Conservation (phyloP, 2,797 vertebrate genomes). For the Paramormyrops hopkinsi region DNA sequence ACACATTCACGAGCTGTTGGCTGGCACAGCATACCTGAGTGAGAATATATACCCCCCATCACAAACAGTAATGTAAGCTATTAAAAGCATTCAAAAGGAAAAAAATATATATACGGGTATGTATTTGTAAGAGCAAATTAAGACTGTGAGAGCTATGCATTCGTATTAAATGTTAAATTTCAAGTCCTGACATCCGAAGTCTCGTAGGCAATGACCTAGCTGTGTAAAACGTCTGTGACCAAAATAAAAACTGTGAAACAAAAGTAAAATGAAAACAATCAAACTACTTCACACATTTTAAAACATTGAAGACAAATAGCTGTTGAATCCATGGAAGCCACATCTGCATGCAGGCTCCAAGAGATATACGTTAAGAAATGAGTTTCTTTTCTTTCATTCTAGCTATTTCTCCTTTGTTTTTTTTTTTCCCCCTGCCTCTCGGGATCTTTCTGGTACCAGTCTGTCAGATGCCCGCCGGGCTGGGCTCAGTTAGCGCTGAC, state of each 20-base stretch:
- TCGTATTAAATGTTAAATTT: slow-evolving; percentile 78
- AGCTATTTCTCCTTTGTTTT: slow-evolving; percentile 38
- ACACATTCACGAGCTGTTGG: slow-evolving; percentile 99
- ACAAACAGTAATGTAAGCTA: slow-evolving; percentile 89
- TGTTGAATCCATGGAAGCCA: slow-evolving; percentile 89
- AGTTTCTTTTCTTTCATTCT: slow-evolving; percentile 50
- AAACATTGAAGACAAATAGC: slow-evolving; percentile 99
- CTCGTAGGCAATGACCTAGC: slow-evolving; percentile 65
- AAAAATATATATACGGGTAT: slow-evolving; percentile 53
- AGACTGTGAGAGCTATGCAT: slow-evolving; percentile 79
- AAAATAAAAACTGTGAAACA: slow-evolving; percentile 63
- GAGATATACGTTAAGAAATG: slow-evolving; percentile 70
- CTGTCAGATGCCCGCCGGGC: slow-evolving; percentile 29
- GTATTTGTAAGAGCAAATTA: slow-evolving; percentile 72
- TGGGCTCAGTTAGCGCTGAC: slow-evolving; percentile 89
- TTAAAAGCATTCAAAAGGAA: slow-evolving; percentile 77
- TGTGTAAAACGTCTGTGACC: slow-evolving; percentile 75
- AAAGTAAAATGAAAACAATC: slow-evolving; percentile 79
- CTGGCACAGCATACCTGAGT: slow-evolving; percentile 99
- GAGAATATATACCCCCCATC: slow-evolving; percentile 90
- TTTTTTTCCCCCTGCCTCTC: slow-evolving; percentile 15
- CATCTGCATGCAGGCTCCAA: slow-evolving; percentile 92
- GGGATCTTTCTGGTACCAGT: slow-evolving; percentile 35
- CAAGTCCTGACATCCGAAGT: slow-evolving; percentile 89
- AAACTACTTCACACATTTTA: slow-evolving; percentile 91